phyloP scores from a whole-genome alignment of 2,797 vertebrate genomes.

The Takifugu rubripes region DNA sequence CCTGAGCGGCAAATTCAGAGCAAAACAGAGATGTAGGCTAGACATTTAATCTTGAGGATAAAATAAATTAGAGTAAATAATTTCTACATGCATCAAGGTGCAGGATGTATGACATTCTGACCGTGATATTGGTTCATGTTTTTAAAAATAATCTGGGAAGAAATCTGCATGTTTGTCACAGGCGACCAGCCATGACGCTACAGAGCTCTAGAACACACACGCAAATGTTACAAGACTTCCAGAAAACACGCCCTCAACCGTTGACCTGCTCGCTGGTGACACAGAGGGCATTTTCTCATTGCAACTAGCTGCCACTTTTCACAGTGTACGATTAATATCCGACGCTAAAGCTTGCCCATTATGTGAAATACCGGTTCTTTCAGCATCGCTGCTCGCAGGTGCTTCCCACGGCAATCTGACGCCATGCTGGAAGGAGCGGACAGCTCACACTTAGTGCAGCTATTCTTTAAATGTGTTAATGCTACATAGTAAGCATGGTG shows the following conservation, averaged over 20 bases:
- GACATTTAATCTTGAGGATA: neutral
- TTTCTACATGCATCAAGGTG: neutral
- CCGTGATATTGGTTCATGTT: neutral
- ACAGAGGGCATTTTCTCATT: slow-evolving; percentile 15
- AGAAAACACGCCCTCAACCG: slow-evolving; percentile 4
- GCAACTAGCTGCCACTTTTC: slow-evolving; percentile 56
- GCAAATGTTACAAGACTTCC: slow-evolving; percentile 1
- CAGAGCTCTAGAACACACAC: slow-evolving; percentile 3
- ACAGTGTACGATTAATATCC: slow-evolving; percentile 44
- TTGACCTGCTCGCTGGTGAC: slow-evolving; percentile 18
- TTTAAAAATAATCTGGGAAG: neutral
- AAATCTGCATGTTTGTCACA: slow-evolving; percentile 2
- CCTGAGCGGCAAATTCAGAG: slow-evolving; percentile 56
- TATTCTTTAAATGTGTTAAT: slow-evolving; percentile 16
- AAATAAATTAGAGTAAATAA: neutral
- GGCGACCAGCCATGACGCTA: no score
- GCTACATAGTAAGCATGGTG: slow-evolving; percentile 48
- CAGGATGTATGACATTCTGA: slow-evolving; percentile 17
- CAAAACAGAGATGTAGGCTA: slow-evolving; percentile 11
- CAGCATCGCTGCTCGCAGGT: slow-evolving; percentile 5
- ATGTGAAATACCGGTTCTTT: slow-evolving; percentile 23
- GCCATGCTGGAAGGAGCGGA: neutral
- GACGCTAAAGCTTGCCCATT: slow-evolving; percentile 16
- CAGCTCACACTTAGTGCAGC: slow-evolving; percentile 18
- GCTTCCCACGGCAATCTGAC: slow-evolving; percentile 24